These are phyloP conservation scores for Dascillus cervinus DNA, from an alignment of 2,888 invertebrate species.

Conservation along the genomic window DNA sequence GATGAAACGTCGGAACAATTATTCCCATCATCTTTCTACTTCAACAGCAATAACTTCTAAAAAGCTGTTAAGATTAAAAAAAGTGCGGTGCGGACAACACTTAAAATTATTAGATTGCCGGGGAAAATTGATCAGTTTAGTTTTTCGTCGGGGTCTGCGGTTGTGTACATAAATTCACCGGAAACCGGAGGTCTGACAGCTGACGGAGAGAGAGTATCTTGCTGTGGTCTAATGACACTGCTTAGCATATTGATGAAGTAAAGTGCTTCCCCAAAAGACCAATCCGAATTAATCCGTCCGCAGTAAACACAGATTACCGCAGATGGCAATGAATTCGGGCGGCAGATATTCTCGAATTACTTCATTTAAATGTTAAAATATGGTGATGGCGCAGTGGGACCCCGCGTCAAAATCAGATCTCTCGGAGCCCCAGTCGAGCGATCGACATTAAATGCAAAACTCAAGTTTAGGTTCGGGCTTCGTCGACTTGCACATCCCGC, in stretches of 20 bases:
- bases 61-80: too few species aligned
- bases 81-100: too few species aligned
- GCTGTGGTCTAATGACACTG: conserved; percentile 10
- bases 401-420: conserved; percentile 13
- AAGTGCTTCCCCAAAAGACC: conserved; percentile 19
- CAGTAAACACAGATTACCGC: conserved; percentile 22
- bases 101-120: too few species aligned
- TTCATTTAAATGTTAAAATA: conserved; percentile 24
- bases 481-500: too few species aligned
- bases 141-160: too few species aligned
- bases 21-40: too few species aligned
- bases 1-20: too few species aligned
- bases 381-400: conserved; percentile 18
- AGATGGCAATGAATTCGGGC: conserved; percentile 20
- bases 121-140: too few species aligned
- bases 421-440: conserved; percentile 9
- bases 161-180: too few species aligned
- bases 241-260: conserved; percentile 22
- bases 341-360: conserved; percentile 22
- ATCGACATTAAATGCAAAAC: conserved; percentile 12
- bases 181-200: too few species aligned
- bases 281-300: conserved; percentile 19
- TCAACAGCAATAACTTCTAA: too few species aligned
- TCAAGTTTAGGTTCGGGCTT: too few species aligned
- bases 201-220: conserved; percentile 8